Base-by-base conservation (phyloP, 2,113 vertebrate species). In the Corythaeola cristata region DNA sequence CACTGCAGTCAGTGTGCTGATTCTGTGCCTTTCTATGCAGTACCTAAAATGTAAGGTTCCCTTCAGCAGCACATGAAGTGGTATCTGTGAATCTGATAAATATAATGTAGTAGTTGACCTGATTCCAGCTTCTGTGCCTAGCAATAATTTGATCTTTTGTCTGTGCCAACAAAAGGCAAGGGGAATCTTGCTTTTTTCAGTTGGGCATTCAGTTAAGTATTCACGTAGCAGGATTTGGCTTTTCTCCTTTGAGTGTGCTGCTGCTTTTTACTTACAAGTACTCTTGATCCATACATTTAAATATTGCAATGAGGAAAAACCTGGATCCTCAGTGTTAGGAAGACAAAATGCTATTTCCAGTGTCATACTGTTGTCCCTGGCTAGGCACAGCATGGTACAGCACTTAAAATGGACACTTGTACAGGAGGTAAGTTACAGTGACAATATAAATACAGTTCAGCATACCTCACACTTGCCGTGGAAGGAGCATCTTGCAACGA, bases 11-110 rank as follows among this genome's bases (percentile, higher is more conserved):
- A 64, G 45, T 5, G 28, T 94, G 76, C 85, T 85, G 88, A 74
- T 83, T 86, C 73, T 79, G 37, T 88, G 56, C 71, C 76, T 85
- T 93, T 84, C 89, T 66, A 32, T 71, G 50, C 47, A 24, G 33
- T 79, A 83, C 67, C 77, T 83, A 28, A 62, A 33, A 39, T 9
- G 44, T n/a, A 80, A 66, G 72, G 33, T 89, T 95, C 67, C 39
- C 76, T 91, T 78, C 77, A 94, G 84, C 84, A 63, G 44, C 56
- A 49, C 63, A 62, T 81, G 69, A 58, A 78, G 32, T 52, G 30
- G 33, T 78, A 62, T 81, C 64, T 60, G 58, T 50, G 76, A 82
- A 78, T 94, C 44, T 94, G 64, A 88, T 93, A 88, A 94, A 91
- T 74, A 32, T 56, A 62, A 74, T 77, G 35, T 50, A 63, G 47